Base-by-base conservation (phyloP, 2,888 invertebrate species). In the Pseudococcus viburni region DNA sequence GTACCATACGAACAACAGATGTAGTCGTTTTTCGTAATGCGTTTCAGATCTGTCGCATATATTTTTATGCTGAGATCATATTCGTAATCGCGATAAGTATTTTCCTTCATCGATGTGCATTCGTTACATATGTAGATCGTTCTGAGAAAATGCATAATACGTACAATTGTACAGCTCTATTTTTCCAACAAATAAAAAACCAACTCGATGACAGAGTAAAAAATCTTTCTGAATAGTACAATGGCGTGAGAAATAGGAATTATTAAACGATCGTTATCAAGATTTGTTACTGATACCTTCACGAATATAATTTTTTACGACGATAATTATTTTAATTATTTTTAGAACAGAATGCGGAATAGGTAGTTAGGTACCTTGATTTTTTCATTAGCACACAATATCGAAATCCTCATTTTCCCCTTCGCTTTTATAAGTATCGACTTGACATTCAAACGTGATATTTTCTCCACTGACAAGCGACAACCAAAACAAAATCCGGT, bases 51-150 rank as follows among this genome's bases (percentile, higher is more conserved):
- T 19, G 22, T 64, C 64, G 64, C 26, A 33, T 64, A 9, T 22
- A 2, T 33, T 11, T 73, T 33, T 33, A 33, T 33, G 73, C 73
- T 33, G 73, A 73, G 73, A 73, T 73, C 64, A 22, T 64, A 64
- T 64, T 64, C 64, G 64, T 64, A 64, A 64, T 64, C 64, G 22
- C 64, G 64, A 64, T 64, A 64, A 64, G 64, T 8, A 22, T 64
- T 59, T 19, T 59, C 5, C 15, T 59, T 22, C 8, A 19, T 59
- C 59, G 9, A 59, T 59, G 9, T 19, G 9, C 19, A n/a, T n/a
- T n/a, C n/a, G n/a, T n/a, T n/a, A n/a, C n/a, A 15, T 33, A 33
- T 42, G 39, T 39, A 39, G 1, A 17, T 22, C 2, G 8, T 64
- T 64, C 64, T 15, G 9, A 64, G 64, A 22, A 64, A 64, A 64